Conservation (phyloP, 2,888 invertebrate species). For the Clunio marinus region DNA sequence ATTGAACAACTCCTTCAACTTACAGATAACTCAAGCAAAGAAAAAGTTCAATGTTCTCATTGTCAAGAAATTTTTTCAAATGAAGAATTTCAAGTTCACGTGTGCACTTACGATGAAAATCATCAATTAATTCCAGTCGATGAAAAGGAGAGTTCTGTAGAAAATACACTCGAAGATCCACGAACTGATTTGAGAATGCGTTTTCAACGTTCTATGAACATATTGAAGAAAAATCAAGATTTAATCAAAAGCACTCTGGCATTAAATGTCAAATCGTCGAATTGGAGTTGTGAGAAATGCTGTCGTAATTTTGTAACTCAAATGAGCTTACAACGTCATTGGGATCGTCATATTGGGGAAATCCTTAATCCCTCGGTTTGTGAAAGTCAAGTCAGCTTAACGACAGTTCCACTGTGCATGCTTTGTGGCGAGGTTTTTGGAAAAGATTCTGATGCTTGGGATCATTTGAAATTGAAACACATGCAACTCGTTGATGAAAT, state of each 20-base stretch:
- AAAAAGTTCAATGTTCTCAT: constrained; percentile 44
- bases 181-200: too few relatives aligned
- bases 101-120: constrained; percentile 45
- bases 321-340: constrained; percentile 49
- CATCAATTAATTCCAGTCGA: constrained; percentile 42
- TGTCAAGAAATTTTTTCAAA: constrained; percentile 45
- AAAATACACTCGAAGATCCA: not conserved
- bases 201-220: not conserved
- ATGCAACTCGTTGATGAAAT: too few relatives aligned
- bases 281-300: constrained; percentile 47
- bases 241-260: not conserved
- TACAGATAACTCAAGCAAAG: too few relatives aligned
- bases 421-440: constrained; percentile 48
- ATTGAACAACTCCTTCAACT: too few relatives aligned
- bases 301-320: constrained; percentile 51
- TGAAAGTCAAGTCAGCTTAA: not conserved
- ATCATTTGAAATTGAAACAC: too few relatives aligned
- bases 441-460: constrained; percentile 43
- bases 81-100: constrained; percentile 44
- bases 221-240: not conserved
- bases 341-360: constrained; percentile 50
- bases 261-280: not conserved
- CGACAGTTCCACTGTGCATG: constrained; percentile 46
- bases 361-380: constrained; percentile 42
- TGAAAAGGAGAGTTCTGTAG: constrained; percentile 8